Percentiles rank a stretch among this genome's conserved stretches.
Conservation (phyloP, 2,113 vertebrate genomes). For the Microcebus tavaratra region DNA sequence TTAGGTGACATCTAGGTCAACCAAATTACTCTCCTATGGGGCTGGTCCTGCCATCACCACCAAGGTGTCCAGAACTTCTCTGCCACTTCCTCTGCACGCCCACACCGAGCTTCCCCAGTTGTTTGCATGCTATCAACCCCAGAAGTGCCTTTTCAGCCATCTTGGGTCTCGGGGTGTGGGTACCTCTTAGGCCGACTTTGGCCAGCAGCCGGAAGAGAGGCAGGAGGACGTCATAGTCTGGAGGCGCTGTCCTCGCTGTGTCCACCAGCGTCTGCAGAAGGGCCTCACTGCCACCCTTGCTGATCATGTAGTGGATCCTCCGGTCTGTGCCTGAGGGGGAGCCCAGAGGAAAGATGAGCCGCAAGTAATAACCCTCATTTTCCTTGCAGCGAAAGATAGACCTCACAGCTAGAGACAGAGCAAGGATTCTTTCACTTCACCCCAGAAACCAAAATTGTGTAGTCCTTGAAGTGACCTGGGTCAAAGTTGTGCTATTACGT, state of each 20-base stretch:
- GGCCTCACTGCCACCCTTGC: conserved; percentile 93
- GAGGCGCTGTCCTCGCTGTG: conserved; percentile 57
- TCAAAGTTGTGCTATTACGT: not conserved
- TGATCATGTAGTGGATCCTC: conserved; percentile 92
- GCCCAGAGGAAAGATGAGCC: not conserved
- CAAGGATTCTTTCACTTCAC: not conserved
- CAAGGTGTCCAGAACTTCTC: not conserved
- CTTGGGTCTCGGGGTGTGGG: rapidly evolving
- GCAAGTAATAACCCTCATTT: not conserved
- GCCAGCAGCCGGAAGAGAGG: conserved; percentile 91
- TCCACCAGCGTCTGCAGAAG: conserved; percentile 89
- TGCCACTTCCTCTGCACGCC: not conserved
- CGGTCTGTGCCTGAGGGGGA: conserved; percentile 87
- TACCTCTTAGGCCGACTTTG: conserved; percentile 94
- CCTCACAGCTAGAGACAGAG: not conserved
- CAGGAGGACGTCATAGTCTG: conserved; percentile 86
- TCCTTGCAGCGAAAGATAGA: not conserved
- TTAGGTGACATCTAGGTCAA: not conserved
- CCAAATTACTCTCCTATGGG: not conserved
- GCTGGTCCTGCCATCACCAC: not conserved
- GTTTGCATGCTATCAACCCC: not conserved
- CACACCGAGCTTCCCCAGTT: not conserved
- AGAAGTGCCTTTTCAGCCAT: not conserved
- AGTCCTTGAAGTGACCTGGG: not conserved
- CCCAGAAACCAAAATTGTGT: not conserved